Base-by-base conservation (phyloP, 2,888 invertebrate species). In the Drosophila paranaensis region DNA sequence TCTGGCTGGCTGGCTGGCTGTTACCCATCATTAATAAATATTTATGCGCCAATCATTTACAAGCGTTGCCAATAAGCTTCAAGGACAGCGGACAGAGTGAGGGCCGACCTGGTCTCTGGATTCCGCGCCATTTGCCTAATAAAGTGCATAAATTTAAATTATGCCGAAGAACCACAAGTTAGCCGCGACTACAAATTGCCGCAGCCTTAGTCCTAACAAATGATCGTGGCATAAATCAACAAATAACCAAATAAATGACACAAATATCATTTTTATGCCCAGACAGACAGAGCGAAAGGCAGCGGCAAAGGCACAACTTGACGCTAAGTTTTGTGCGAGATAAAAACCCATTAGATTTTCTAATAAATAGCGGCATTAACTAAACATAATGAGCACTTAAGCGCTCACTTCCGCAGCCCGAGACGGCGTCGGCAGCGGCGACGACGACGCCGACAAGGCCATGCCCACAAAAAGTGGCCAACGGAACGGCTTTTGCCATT, bases 321-420 rank as follows among this genome's bases (percentile, higher is more conserved):
- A 37, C 60, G 65, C 57, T 61, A 57, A 81, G 62, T 62, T 78
- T 74, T 62, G 65, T 40, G 37, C 16, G 27, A 81, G 77, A 70
- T 82, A 82, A 78, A 83, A 83, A 81, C 76, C 81, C 84, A 87
- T 83, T 87, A 81, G 79, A 83, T 87, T 83, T 83, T 83, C 87
- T 83, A 83, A 83, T 83, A 87, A 83, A 83, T 87, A 87, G 88
- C 75, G 61, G 74, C 85, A 84, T 84, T 88, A 87, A 84, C 81
- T 81, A 84, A 83, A 87, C 88, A 87, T 83, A 83, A 83, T 87
- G 88, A 83, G 83, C 88, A 88, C 85, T 85, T 88, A 88, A 84
- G 88, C 81, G 88, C 76, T 81, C 77, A 84, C 79, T 84, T 84
- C 88, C 88, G 85, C 72, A 56, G 50, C 66, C 71, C 61, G 57